phyloP scores from a whole-genome alignment of 2,113 vertebrate species.

The Acanthisitta chloris region DNA sequence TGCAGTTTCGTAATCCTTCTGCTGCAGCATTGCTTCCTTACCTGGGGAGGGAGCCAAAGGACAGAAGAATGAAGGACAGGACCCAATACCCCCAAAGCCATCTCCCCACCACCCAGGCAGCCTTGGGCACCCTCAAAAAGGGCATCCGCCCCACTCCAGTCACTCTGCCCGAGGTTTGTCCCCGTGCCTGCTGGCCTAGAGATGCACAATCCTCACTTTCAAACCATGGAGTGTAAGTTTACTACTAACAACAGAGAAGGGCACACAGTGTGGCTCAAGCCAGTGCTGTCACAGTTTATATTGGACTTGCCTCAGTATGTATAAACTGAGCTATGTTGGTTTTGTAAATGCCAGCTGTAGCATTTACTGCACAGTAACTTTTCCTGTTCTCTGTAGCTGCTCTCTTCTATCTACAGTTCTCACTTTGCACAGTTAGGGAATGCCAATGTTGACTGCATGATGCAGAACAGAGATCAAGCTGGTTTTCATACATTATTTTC shows the following conservation, averaged over 20 bases:
- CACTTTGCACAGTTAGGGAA: background rate
- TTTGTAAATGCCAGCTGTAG: background rate
- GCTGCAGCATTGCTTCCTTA: constrained; percentile 92
- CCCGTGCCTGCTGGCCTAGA: background rate
- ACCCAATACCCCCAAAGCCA: background rate
- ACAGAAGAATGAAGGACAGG: constrained; percentile 12
- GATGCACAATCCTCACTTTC: background rate
- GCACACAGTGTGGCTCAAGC: background rate
- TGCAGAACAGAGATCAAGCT: background rate
- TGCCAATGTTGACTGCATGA: rapidly evolving
- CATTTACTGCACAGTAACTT: background rate
- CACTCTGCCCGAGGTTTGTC: background rate
- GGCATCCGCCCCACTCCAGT: background rate
- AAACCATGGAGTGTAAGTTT: background rate
- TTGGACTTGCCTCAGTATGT: background rate
- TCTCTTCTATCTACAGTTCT: background rate
- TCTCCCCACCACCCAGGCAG: rapidly evolving
- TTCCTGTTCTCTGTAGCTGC: background rate
- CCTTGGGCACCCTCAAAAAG: background rate
- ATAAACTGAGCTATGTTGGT: background rate
- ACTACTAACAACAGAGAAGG: background rate
- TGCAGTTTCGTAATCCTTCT: constrained; percentile 91
- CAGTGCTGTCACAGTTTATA: background rate
- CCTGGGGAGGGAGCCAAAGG: constrained; percentile 76
- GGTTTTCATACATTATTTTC: background rate